Evolutionary conservation across 2,113 vertebrate species (phyloP).

Genomic region (Cepphus grylle): DNA sequence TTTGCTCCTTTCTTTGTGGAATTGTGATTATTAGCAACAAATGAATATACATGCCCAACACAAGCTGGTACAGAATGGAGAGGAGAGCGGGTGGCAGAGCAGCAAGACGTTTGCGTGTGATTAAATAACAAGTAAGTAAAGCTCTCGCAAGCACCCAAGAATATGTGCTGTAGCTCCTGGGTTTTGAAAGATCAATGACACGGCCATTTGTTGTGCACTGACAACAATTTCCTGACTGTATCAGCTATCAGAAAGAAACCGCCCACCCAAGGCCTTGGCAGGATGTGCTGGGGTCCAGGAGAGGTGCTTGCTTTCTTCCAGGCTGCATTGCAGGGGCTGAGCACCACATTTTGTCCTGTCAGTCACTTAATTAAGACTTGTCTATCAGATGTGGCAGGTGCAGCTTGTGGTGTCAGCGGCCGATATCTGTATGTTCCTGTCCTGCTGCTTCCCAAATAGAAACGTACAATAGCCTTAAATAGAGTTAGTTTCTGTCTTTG

Average conservation of each 20-base stretch:
- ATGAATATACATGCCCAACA: neutral
- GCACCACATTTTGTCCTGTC: neutral
- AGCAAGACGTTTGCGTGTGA: neutral
- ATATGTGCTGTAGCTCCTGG: neutral
- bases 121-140: neutral
- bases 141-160: neutral
- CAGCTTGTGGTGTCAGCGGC: neutral
- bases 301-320: neutral
- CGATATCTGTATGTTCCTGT: neutral
- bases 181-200: neutral
- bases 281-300: neutral
- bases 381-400: neutral
- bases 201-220: neutral
- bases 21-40: neutral
- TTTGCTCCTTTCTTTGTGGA: neutral
- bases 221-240: neutral
- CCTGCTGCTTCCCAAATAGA: neutral
- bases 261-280: neutral
- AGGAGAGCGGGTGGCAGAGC: neutral
- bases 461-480: neutral
- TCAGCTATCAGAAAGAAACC: neutral
- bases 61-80: neutral
- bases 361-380: neutral
- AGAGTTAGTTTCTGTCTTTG: neutral
- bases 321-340: neutral